These are phyloP conservation scores for Bambusicola thoracicus DNA, from an alignment of 2,113 vertebrate genomes.

Conservation along the genomic window DNA sequence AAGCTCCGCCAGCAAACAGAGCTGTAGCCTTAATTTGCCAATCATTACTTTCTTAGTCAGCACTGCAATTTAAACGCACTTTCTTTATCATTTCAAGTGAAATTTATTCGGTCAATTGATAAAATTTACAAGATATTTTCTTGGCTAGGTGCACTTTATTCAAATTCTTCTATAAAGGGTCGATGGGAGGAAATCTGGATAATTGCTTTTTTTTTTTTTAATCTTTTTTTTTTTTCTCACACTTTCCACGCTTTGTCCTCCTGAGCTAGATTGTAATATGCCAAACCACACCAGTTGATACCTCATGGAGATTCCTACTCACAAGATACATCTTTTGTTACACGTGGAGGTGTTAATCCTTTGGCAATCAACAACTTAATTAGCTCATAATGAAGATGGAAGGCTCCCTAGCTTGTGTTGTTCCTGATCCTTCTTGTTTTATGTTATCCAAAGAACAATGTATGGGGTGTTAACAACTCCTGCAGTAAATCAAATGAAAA, in stretches of 20 bases:
- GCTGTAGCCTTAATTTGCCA: neutral
- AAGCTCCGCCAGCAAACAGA: neutral
- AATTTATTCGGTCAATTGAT: neutral
- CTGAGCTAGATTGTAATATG: neutral
- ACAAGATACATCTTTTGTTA: conserved; percentile 65
- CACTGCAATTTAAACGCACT: neutral
- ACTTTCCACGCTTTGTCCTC: neutral
- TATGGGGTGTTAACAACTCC: conserved; percentile 71
- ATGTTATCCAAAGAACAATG: conserved; percentile 31
- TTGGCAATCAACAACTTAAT: conserved; percentile 67
- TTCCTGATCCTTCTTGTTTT: conserved; percentile 59
- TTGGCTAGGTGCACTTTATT: neutral
- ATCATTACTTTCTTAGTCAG: neutral
- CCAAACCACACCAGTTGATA: neutral
- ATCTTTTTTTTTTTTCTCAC: neutral
- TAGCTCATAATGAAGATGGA: conserved; percentile 66
- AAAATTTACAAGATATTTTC: neutral
- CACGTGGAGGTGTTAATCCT: conserved; percentile 60
- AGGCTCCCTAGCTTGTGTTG: conserved; percentile 23
- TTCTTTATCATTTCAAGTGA: neutral
- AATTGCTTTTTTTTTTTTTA: neutral
- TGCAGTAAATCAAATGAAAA: conserved; percentile 72
- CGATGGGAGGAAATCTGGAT: neutral
- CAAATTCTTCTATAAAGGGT: neutral
- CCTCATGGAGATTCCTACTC: neutral